These are phyloP conservation scores for Scomber japonicus DNA, from an alignment of 2,113 vertebrate species.

Conservation along the genomic window DNA sequence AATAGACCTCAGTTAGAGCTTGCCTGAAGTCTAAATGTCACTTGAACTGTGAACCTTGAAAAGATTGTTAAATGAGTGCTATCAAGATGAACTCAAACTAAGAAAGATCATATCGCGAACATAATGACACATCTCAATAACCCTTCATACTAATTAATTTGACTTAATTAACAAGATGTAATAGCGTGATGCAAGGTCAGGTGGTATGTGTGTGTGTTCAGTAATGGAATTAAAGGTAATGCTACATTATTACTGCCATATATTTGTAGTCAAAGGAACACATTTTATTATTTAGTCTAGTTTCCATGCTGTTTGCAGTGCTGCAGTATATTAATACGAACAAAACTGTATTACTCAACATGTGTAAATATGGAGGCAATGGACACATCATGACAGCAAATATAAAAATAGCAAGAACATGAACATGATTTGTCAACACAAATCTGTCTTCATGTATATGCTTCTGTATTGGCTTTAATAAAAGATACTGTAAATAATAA, in stretches of 20 bases:
- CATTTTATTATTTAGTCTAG: not conserved
- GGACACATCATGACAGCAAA: not conserved
- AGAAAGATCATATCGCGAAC: not conserved
- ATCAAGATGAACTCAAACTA: conserved; percentile 12
- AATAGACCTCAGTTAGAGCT: too few species aligned
- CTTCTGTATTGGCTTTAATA: not conserved
- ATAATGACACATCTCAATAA: conserved; percentile 22
- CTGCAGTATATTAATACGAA: not conserved
- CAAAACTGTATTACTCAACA: not conserved
- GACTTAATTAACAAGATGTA: conserved; percentile 27
- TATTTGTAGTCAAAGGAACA: conserved; percentile 20
- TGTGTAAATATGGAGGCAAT: not conserved
- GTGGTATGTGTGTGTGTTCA: not conserved
- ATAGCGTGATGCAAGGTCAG: not conserved
- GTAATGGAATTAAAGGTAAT: conserved; percentile 29
- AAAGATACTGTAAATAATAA: not conserved
- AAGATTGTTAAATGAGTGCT: conserved; percentile 21
- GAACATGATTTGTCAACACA: not conserved
- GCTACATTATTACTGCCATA: not conserved
- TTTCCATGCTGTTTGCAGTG: conserved; percentile 1
- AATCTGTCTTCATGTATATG: not conserved
- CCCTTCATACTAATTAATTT: conserved; percentile 18
- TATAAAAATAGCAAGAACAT: not conserved
- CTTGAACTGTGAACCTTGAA: not conserved
- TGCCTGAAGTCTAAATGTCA: too few species aligned